Evolutionary conservation across 2,113 vertebrate species (phyloP), one percentile per base, ranked within the genome.

Genomic region (Brachypodius melanocephalos): DNA sequence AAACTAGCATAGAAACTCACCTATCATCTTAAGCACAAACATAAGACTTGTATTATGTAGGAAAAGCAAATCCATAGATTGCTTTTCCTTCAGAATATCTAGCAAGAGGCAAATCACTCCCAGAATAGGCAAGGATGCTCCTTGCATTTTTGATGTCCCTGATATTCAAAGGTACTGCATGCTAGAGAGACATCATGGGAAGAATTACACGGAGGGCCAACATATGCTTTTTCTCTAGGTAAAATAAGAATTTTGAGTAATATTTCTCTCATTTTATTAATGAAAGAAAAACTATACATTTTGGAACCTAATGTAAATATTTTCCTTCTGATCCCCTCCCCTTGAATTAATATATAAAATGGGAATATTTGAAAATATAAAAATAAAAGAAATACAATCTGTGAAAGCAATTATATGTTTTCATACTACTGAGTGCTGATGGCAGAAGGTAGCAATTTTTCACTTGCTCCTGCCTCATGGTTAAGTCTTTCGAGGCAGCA

Each of bases 401-500:
- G 6, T 29, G 8, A 78, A 83, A 95, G 34, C 12, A 83, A 46
- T 73, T 9, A 52, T 77, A 16, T 54, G 9, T 83, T 95, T 95
- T 89, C 21, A 16, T 67, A 32, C 17, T 52, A 8, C 26, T 43
- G 9, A 42, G 65, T 32, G 32, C 43, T 69, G 65, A 72, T 49
- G 73, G 74, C 45, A 94, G 65, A 86, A 85, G 15, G 26, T 55
- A 93, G 76, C 34, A 54, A 45, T 86, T 91, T 93, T 95, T 85
- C 74, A 55, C 73, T 92, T 92, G 26, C 31, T 89, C 24, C 34
- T 88, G 46, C 55, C 32, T 94, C 32, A 65, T 18, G 15, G 36
- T 88, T 87, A 66, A 92, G 38, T 54, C 32, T 89, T 95, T 78
- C 75, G 34, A 62, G 43, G 78, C 57, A 75, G 52, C 12, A 87